Base-by-base conservation (phyloP, 2,888 invertebrate species). In the Notocelia uddmanniana region DNA sequence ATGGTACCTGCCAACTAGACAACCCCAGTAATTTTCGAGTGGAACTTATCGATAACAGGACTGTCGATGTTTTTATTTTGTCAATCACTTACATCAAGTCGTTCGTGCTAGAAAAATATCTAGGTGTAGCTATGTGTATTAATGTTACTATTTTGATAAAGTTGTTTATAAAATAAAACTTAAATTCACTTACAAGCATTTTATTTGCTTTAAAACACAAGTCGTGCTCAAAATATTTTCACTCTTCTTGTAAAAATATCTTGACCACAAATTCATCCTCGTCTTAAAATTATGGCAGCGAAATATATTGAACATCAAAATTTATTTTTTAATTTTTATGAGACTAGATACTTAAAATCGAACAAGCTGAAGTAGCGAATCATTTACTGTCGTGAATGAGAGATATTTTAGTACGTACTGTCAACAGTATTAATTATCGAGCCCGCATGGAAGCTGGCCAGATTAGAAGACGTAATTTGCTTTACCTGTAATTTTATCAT, bases 141-240 rank as follows among this genome's bases (percentile, higher is more conserved):
- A 37, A 58, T 69, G 55, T 73, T 72, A 67, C 69, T 59, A 73
- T 73, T 75, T 69, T 75, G 80, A 75, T 76, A 77, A 81, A 79
- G 77, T 54, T 75, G 74, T 60, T 59, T 74, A 67, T 74, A 45
- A 73, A 76, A 76, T 75, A 75, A 78, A 83, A 84, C 83, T 82
- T 82, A 85, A 85, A 85, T 81, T 84, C 69, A 68, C 71, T 79
- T 77, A 78, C 37, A 57, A 70, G 75, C 74, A 78, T 75, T 31
- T 74, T 69, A 76, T 60, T 73, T 67, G 58, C 55, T 68, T 74
- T 69, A 52, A 59, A 73, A 23, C 37, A 75, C 54, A 79, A 83
- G 85, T 93, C 93, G 93, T 93, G 93, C 85, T 87, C 89, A 88
- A 89, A 92, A 92, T 93, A 89, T 83, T 88, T 26, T 3, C 2